Evolutionary conservation across 2,113 vertebrate genomes (phyloP).

Genomic region (Isurus oxyrinchus): DNA sequence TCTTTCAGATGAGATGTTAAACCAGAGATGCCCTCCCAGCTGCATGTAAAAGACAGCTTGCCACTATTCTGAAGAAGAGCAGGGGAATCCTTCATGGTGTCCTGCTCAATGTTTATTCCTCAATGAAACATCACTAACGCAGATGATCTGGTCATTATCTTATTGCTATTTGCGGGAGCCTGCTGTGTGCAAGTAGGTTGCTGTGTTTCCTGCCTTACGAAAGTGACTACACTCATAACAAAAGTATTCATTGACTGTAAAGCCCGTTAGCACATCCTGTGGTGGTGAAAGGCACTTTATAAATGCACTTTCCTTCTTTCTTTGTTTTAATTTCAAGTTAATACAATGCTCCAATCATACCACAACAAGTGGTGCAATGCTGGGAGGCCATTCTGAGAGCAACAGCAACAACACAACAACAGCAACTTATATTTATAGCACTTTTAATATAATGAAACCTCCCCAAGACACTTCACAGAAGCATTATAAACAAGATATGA

Average conservation of each 20-base stretch:
- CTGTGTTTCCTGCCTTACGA: background rate
- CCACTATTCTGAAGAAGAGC: too few relatives aligned
- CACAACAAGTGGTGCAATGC: background rate
- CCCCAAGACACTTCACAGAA: background rate
- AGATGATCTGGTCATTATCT: too few relatives aligned
- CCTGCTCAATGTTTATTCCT: too few relatives aligned
- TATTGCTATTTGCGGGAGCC: background rate
- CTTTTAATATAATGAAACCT: too few relatives aligned
- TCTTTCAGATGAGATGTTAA: background rate
- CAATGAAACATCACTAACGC: too few relatives aligned
- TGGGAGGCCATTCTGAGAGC: background rate
- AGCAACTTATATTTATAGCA: too few relatives aligned
- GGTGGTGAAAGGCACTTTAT: background rate
- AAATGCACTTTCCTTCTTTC: background rate
- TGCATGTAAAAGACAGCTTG: too few relatives aligned
- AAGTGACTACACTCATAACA: too few relatives aligned
- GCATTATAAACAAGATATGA: too few relatives aligned
- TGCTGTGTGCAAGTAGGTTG: background rate
- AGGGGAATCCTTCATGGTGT: too few relatives aligned
- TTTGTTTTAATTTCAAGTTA: too few relatives aligned
- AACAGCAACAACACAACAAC: background rate
- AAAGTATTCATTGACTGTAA: background rate
- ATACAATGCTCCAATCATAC: too few relatives aligned
- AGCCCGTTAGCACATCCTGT: background rate
- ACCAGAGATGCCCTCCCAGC: background rate